Conservation (phyloP, 2,888 invertebrate genomes). For the Agapostemon virescens region DNA sequence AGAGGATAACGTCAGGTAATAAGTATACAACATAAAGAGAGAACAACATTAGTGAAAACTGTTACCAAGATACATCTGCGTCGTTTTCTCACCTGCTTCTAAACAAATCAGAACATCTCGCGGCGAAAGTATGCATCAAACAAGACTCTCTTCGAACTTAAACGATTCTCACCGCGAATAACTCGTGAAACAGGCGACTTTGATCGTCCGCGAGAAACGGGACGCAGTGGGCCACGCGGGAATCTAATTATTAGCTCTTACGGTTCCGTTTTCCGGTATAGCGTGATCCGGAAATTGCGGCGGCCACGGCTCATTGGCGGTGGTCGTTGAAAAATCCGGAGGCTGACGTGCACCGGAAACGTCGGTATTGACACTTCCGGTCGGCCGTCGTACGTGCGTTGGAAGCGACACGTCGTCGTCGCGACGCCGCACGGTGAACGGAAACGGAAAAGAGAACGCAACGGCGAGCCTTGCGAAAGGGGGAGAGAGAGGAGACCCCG, state of each 20-base stretch:
- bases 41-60: no score
- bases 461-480: background rate
- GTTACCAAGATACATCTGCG: no score
- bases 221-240: background rate
- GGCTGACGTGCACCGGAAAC: slow-evolving; percentile 21
- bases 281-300: slow-evolving; percentile 25
- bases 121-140: no score
- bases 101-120: no score
- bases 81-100: no score
- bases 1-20: no score
- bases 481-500: background rate
- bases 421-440: background rate
- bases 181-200: background rate
- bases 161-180: background rate
- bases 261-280: background rate
- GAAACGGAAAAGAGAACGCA: background rate
- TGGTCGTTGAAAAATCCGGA: slow-evolving; percentile 37
- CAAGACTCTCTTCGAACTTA: no score
- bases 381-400: slow-evolving; percentile 18
- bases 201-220: background rate
- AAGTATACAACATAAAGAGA: no score
- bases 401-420: slow-evolving; percentile 28
- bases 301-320: slow-evolving; percentile 31
- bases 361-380: slow-evolving; percentile 23
- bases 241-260: slow-evolving; percentile 30